Percentiles rank a stretch among this genome's conserved stretches.
Conservation (phyloP, 2,888 invertebrate species). For the Dicyrtoma fusca region DNA sequence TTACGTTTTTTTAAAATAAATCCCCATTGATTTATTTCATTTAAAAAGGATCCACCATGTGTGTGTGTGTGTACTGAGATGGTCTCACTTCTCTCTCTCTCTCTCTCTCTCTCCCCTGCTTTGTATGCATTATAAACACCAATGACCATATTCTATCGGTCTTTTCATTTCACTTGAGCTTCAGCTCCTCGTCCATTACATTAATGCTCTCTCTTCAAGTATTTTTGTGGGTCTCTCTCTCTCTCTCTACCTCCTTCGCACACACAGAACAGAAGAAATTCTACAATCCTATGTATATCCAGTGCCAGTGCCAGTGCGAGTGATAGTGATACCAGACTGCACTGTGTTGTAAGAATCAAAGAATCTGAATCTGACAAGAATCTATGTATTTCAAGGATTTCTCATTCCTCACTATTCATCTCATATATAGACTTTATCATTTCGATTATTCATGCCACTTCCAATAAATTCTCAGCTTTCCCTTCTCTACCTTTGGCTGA, state of each 20-base stretch:
- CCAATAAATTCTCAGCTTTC: slow-evolving; percentile 55
- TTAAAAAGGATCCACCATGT: slow-evolving; percentile 54
- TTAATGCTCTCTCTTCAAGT: slow-evolving; percentile 13
- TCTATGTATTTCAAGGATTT: slow-evolving; percentile 38
- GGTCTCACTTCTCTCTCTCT: neutral
- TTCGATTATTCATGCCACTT: slow-evolving; percentile 58
- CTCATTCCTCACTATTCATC: slow-evolving; percentile 29
- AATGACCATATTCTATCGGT: slow-evolving; percentile 51
- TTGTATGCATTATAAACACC: slow-evolving; percentile 45
- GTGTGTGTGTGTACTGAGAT: slow-evolving; percentile 22
- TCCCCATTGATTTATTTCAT: slow-evolving; percentile 58
- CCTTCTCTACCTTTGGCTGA: neutral
- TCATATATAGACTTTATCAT: slow-evolving; percentile 51
- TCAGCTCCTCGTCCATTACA: slow-evolving; percentile 20
- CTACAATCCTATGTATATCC: too few species aligned
- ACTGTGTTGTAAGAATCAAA: too few species aligned
- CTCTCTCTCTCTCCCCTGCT: slow-evolving; percentile 17
- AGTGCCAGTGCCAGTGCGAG: too few species aligned
- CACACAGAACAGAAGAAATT: slow-evolving; percentile 1
- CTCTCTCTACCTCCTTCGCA: neutral
- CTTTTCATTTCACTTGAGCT: slow-evolving; percentile 25
- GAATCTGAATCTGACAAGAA: slow-evolving; percentile 23
- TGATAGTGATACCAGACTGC: too few species aligned
- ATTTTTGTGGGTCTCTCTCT: neutral
- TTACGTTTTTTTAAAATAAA: slow-evolving; percentile 57